phyloP scores from a whole-genome alignment of 1,140 invertebrate genomes.

The Orchestia grillus region DNA sequence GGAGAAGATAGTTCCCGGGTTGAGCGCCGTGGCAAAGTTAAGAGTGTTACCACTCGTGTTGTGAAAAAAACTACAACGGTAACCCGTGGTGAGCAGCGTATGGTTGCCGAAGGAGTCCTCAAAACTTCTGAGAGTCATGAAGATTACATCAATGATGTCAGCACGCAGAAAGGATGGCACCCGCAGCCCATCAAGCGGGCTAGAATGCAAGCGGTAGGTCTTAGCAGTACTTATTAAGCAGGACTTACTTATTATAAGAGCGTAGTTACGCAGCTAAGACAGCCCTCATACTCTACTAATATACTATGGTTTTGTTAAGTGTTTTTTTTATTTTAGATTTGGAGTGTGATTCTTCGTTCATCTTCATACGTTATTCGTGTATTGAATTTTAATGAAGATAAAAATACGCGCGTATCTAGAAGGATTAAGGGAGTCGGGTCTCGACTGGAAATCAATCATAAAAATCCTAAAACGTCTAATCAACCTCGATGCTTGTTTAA shows the following conservation, averaged over 20 bases:
- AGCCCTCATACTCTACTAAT: neutral
- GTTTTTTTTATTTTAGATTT: neutral
- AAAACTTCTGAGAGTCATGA: constrained; percentile 68
- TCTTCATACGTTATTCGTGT: neutral
- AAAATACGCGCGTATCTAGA: neutral
- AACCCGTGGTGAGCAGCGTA: constrained; percentile 86
- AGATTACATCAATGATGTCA: constrained; percentile 69
- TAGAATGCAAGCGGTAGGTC: constrained; percentile 65
- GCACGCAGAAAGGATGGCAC: constrained; percentile 68
- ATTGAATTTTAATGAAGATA: neutral
- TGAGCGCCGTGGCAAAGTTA: constrained; percentile 75
- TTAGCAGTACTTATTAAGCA: neutral
- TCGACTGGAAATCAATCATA: neutral
- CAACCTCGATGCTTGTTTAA: neutral
- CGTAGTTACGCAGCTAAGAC: neutral
- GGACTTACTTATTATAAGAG: neutral
- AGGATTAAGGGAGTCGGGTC: neutral
- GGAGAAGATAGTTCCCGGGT: constrained; percentile 79
- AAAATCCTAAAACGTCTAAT: neutral
- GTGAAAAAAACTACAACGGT: constrained; percentile 91
- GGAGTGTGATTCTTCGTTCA: neutral
- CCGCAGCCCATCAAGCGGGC: constrained; percentile 60
- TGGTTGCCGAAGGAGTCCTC: constrained; percentile 80
- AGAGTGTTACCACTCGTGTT: constrained; percentile 85
- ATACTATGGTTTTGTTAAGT: no score